Evolutionary conservation across 2,888 invertebrate genomes (phyloP), one percentile per base, ranked within the genome.

Genomic region (Diogma glabrata): DNA sequence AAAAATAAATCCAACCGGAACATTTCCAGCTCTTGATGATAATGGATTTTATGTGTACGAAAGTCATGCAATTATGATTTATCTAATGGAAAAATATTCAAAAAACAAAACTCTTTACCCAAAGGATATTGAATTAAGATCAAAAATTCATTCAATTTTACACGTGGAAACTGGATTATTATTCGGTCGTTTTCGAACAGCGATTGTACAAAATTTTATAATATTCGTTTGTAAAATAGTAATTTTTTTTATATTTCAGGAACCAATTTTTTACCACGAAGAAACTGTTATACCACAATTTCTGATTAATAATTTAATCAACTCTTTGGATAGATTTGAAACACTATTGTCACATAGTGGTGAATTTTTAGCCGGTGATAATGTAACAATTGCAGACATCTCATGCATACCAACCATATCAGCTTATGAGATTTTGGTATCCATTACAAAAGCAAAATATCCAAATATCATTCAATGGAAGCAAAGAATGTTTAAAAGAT

Each of bases 61-160:
- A 50, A 71, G 71, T 51, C 68, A 71, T 51, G 69, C 70, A 3
- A 72, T 72, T 24, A 57, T 61, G 7, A 54, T 61, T 16, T 72
- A 71, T 58, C 58, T 76, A 45, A 66, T 65, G 0, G 64, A 64
- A 43, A 72, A 72, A 57, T 76, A 74, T 56, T 72, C 64, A 1
- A 65, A 69, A 53, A 62, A 70, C 54, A 70, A 72, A 53, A 54
- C 63, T 2, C 60, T 76, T n/a, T 77, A 76, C 57, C 76, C 76
- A 1, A 70, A 67, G 54, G 73, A 75, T 55, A 58, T 67, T 1
- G 55, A 67, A 51, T 60, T 61, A 52, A 61, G 75, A 50, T 72
- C 72, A 1, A 53, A 64, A 3, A 60, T 77, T 14, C 67, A 76
- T 58, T 71, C 72, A 54, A 60, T 66, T 52, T 59, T 75, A 22